phyloP scores from a whole-genome alignment of 1,140 invertebrate species.

The Mercenaria mercenaria region DNA sequence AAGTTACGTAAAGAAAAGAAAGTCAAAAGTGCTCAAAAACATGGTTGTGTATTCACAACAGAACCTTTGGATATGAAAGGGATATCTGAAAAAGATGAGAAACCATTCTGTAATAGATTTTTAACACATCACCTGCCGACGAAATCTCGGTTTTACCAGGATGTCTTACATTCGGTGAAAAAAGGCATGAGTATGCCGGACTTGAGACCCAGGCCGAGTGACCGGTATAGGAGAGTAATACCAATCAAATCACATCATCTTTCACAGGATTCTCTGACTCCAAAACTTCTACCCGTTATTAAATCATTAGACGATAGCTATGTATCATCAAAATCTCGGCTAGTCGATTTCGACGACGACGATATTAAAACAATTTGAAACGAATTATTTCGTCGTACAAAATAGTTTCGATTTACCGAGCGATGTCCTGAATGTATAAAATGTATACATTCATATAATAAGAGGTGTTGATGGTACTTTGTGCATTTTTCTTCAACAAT shows the following conservation, averaged over 20 bases:
- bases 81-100: constrained; percentile 73
- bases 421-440: too few species aligned
- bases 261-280: not conserved
- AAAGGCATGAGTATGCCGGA: constrained; percentile 45
- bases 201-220: not conserved
- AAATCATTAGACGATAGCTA: constrained; percentile 23
- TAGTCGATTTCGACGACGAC: constrained; percentile 13
- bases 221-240: not conserved
- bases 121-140: constrained; percentile 78
- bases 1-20: constrained; percentile 56
- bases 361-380: constrained; percentile 29
- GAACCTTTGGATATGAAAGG: constrained; percentile 70
- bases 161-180: constrained; percentile 4
- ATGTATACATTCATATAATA: too few species aligned
- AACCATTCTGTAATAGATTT: constrained; percentile 78
- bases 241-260: not conserved
- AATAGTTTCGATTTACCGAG: too few species aligned
- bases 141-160: constrained; percentile 71
- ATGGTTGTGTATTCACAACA: constrained; percentile 62
- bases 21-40: constrained; percentile 16
- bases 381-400: too few species aligned
- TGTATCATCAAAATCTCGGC: constrained; percentile 12
- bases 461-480: too few species aligned
- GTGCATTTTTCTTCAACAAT: too few species aligned
- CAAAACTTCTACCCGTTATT: constrained; percentile 13